Conservation (phyloP, 2,113 vertebrate species). For the Asarcornis scutulata region DNA sequence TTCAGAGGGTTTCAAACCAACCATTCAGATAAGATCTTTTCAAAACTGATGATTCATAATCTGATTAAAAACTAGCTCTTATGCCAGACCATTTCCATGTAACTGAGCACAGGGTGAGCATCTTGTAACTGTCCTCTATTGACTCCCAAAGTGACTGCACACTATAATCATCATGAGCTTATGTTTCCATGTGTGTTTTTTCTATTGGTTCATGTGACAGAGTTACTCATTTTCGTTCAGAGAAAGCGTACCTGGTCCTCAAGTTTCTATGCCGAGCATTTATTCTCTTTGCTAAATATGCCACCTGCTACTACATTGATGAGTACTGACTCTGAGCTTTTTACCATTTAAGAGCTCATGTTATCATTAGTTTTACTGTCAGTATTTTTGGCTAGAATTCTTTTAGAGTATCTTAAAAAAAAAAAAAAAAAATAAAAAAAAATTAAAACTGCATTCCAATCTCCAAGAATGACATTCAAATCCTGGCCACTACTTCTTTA, state of each 20-base stretch:
- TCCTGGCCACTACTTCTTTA: neutral
- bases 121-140: neutral
- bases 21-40: neutral
- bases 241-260: neutral
- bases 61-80: neutral
- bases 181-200: neutral
- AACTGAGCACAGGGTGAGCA: neutral
- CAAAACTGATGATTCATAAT: neutral
- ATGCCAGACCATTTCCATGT: neutral
- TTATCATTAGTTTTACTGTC: neutral
- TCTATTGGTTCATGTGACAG: neutral
- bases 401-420: neutral
- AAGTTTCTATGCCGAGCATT: neutral
- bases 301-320: neutral
- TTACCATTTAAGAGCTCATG: neutral
- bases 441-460: neutral
- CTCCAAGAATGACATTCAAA: neutral
- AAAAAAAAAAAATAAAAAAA: neutral
- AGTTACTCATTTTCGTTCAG: neutral
- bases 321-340: neutral
- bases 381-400: neutral
- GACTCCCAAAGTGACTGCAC: neutral
- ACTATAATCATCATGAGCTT: neutral
- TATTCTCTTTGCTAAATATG: neutral
- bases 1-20: neutral